Evolutionary conservation across 2,113 vertebrate species (phyloP).

Genomic region (Sprattus sprattus): DNA sequence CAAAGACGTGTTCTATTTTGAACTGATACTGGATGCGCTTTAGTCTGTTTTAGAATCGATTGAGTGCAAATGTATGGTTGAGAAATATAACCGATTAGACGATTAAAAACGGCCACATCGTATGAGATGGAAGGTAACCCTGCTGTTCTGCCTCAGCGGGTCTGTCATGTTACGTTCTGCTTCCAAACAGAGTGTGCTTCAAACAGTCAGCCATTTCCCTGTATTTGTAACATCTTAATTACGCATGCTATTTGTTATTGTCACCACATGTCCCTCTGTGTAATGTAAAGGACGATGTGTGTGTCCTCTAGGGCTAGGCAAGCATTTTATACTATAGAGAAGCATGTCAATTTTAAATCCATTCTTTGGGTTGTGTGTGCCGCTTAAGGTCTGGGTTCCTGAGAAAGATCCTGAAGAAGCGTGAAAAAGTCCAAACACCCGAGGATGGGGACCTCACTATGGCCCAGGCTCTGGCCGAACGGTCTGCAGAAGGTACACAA

Average conservation of each 20-base stretch:
- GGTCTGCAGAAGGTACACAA: slow-evolving; percentile 37
- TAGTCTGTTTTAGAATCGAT: too few species aligned
- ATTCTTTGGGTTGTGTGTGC: not conserved
- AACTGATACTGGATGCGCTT: too few species aligned
- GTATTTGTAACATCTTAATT: not conserved
- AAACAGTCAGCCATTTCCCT: too few species aligned
- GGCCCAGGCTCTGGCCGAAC: slow-evolving; percentile 58
- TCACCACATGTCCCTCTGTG: not conserved
- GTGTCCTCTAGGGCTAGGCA: not conserved
- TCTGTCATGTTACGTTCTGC: too few species aligned
- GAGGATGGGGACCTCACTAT: slow-evolving; percentile 70
- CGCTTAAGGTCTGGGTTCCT: slow-evolving; percentile 72
- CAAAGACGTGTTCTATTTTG: too few species aligned
- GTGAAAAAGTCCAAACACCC: slow-evolving; percentile 74
- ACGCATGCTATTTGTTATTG: not conserved
- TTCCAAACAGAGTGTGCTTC: too few species aligned
- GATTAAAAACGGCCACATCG: too few species aligned
- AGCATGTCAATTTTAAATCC: not conserved
- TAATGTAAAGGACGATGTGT: not conserved
- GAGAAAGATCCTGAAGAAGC: slow-evolving; percentile 77
- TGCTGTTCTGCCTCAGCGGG: too few species aligned
- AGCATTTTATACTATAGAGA: not conserved
- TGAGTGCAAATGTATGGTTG: too few species aligned
- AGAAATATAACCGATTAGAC: too few species aligned
- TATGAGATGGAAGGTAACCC: too few species aligned